phyloP scores from a whole-genome alignment of 2,888 invertebrate species.

The Melipona beecheii region DNA sequence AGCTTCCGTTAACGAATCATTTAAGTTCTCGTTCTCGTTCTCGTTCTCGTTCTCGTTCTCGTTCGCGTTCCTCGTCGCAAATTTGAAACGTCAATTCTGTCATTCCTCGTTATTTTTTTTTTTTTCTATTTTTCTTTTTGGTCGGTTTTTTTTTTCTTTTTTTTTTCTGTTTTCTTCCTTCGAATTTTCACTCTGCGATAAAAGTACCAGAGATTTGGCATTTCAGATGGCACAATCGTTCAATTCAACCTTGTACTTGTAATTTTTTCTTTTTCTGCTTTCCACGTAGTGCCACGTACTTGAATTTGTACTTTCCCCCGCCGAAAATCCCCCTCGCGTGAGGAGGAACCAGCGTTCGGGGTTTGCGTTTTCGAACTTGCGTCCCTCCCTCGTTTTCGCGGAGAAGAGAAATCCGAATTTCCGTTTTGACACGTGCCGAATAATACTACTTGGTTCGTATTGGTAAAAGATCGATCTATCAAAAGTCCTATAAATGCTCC shows the following conservation, averaged over 20 bases:
- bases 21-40: conserved; percentile 41
- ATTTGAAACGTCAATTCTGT: conserved; percentile 1
- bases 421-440: conserved; percentile 16
- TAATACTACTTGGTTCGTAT: conserved; percentile 37
- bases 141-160: background rate
- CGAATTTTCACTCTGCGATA: conserved; percentile 11
- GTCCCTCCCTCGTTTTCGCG: background rate
- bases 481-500: conserved; percentile 14
- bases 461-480: background rate
- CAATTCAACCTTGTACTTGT: conserved; percentile 53
- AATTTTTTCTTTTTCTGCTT: background rate
- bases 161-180: background rate
- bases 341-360: conserved; percentile 19
- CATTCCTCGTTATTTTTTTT: background rate
- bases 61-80: background rate
- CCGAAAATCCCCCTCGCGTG: conserved; percentile 57
- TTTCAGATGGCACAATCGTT: conserved; percentile 66
- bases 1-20: conserved; percentile 69
- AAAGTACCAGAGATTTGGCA: conserved; percentile 65
- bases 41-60: conserved; percentile 6
- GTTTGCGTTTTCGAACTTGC: background rate
- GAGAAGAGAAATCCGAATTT: conserved; percentile 21
- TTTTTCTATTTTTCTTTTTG: background rate
- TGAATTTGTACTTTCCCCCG: conserved; percentile 21
- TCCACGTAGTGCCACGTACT: conserved; percentile 52